Conservation (phyloP, 2,113 vertebrate genomes). For the Danio rerio region DNA sequence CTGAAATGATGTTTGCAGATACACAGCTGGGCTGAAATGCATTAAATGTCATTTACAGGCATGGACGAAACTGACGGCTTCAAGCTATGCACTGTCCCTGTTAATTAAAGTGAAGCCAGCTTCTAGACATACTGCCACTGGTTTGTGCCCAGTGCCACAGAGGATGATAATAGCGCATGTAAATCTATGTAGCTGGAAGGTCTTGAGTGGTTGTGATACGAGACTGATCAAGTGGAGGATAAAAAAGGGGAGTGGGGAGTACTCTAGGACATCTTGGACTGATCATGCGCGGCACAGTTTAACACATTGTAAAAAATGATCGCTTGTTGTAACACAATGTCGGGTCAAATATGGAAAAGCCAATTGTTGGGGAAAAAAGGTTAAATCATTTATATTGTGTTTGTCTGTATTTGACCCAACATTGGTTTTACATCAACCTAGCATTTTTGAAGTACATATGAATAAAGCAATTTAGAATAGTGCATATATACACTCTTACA, state of each 20-base stretch:
- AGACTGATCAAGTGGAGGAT: constrained; percentile 33
- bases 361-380: too few relatives aligned
- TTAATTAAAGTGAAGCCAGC: constrained; percentile 74
- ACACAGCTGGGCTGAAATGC: constrained; percentile 60
- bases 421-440: too few relatives aligned
- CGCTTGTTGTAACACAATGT: too few relatives aligned
- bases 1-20: constrained; percentile 55
- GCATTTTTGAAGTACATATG: too few relatives aligned
- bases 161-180: constrained; percentile 69
- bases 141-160: constrained; percentile 70
- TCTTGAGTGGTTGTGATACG: constrained; percentile 61
- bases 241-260: constrained; percentile 53
- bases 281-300: not conserved
- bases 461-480: too few relatives aligned
- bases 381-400: too few relatives aligned
- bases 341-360: too few relatives aligned
- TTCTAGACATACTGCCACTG: constrained; percentile 67
- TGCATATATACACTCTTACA: too few relatives aligned
- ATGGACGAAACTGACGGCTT: constrained; percentile 67
- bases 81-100: constrained; percentile 71
- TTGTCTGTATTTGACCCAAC: too few relatives aligned
- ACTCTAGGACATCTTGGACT: not conserved
- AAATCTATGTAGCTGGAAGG: constrained; percentile 69
- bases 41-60: constrained; percentile 69
- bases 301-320: too few relatives aligned